phyloP scores from a whole-genome alignment of 92 coral and sea anemone species.

The Scolanthus callimorphus region DNA sequence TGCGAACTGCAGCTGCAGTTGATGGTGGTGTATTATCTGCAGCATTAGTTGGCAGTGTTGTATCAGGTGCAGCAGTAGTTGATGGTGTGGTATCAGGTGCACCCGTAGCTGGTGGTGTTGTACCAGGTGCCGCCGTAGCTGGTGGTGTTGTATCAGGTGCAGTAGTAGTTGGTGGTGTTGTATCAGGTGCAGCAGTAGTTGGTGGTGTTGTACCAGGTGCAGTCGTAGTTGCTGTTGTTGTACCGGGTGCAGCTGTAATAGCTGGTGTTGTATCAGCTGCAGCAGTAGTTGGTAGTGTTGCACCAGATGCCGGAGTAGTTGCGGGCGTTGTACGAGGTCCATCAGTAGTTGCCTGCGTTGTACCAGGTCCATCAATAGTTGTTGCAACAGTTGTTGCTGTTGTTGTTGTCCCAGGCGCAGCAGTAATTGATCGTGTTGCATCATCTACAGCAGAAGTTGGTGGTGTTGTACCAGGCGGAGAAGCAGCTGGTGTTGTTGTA shows the following conservation, averaged over 20 bases:
- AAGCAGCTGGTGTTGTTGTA: neutral
- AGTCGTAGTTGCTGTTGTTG: neutral
- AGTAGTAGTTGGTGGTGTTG: neutral
- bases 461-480: neutral
- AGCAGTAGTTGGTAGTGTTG: neutral
- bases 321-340: neutral
- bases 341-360: too few relatives aligned
- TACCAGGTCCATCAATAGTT: neutral
- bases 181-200: neutral
- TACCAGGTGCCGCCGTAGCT: neutral
- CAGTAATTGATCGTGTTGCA: neutral
- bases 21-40: neutral
- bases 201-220: neutral
- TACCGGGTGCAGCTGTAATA: neutral
- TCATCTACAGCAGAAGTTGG: neutral
- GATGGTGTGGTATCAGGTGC: neutral
- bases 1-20: neutral
- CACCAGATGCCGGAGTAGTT: neutral
- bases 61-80: neutral
- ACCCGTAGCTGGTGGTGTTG: neutral
- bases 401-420: neutral
- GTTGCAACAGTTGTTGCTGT: slow-evolving; percentile 1
- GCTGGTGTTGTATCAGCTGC: neutral
- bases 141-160: neutral
- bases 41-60: neutral